phyloP scores from a whole-genome alignment of 2,888 invertebrate species.

The Hirtodrosophila cameraria region DNA sequence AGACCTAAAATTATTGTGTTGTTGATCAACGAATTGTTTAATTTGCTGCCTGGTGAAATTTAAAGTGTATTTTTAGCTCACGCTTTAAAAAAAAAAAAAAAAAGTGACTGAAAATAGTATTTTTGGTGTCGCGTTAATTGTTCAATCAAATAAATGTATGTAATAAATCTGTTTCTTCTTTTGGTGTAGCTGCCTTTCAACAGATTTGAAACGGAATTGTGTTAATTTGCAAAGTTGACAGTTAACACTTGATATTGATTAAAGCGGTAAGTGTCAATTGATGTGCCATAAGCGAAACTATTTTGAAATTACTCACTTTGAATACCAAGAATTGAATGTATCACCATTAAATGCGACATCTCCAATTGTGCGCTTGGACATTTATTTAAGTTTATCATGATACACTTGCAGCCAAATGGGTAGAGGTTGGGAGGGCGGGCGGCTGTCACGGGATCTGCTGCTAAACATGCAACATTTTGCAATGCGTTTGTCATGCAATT shows the following conservation, averaged over 20 bases:
- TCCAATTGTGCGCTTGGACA: constrained; percentile 1
- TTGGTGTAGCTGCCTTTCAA: constrained; percentile 3
- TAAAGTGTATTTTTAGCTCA: constrained; percentile 33
- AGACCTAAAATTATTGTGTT: constrained; percentile 13
- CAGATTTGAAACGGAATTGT: constrained; percentile 35
- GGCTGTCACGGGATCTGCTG: constrained; percentile 11
- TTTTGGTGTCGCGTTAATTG: constrained; percentile 52
- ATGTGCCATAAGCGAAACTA: constrained; percentile 21
- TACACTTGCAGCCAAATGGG: not conserved
- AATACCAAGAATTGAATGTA: constrained; percentile 26
- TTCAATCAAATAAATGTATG: constrained; percentile 41
- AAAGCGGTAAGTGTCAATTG: constrained; percentile 71
- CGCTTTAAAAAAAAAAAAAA: not conserved
- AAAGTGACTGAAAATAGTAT: constrained; percentile 21
- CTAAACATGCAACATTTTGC: constrained; percentile 61
- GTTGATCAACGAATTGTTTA: not conserved
- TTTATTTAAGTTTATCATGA: constrained; percentile 24
- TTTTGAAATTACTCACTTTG: constrained; percentile 31
- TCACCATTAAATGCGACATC: constrained; percentile 25
- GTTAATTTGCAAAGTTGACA: constrained; percentile 42
- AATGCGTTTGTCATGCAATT: constrained; percentile 75
- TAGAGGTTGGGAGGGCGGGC: not conserved
- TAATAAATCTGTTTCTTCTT: constrained; percentile 9
- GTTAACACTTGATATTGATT: constrained; percentile 41
- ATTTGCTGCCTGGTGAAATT: constrained; percentile 36